Evolutionary conservation across 1,140 invertebrate species (phyloP).

Genomic region (Helicorthomorpha holstii): DNA sequence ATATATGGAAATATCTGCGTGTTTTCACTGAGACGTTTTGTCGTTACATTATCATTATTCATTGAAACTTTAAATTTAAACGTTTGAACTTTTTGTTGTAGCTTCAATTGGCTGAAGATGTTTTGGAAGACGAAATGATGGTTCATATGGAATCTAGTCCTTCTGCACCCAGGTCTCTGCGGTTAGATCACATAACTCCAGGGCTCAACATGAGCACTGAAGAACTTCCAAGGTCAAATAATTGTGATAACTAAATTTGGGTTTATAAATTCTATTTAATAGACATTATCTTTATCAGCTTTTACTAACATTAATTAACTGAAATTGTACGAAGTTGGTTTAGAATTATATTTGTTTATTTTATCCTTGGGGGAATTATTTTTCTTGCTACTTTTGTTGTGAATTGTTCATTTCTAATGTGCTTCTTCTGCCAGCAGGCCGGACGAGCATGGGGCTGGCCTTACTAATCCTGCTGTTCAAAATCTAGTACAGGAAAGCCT

Average conservation of each 20-base stretch:
- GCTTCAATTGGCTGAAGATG: not conserved
- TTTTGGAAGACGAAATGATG: slow-evolving; percentile 49
- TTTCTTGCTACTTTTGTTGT: not conserved
- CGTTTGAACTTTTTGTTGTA: not conserved
- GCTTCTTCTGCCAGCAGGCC: slow-evolving; percentile 6
- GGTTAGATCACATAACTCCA: slow-evolving; percentile 63
- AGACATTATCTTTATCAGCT: too few relatives aligned
- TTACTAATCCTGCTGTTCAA: slow-evolving; percentile 6
- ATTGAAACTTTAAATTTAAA: too few relatives aligned
- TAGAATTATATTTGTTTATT: too few relatives aligned
- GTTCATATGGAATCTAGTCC: slow-evolving; percentile 45
- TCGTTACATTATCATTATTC: too few relatives aligned
- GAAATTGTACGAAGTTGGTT: too few relatives aligned
- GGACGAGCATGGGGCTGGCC: slow-evolving; percentile 7
- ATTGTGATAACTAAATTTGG: not conserved
- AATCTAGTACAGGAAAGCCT: slow-evolving; percentile 6
- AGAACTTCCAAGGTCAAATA: slow-evolving; percentile 38
- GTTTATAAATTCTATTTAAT: too few relatives aligned
- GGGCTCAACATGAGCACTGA: slow-evolving; percentile 74
- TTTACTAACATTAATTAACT: too few relatives aligned
- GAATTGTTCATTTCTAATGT: not conserved
- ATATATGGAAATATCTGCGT: not conserved
- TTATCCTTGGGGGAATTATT: not conserved
- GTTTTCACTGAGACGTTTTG: too few relatives aligned
- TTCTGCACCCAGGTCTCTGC: slow-evolving; percentile 64